Base-by-base conservation (phyloP, 2,113 vertebrate genomes). In the Calyptommatus sinebrachiatus region DNA sequence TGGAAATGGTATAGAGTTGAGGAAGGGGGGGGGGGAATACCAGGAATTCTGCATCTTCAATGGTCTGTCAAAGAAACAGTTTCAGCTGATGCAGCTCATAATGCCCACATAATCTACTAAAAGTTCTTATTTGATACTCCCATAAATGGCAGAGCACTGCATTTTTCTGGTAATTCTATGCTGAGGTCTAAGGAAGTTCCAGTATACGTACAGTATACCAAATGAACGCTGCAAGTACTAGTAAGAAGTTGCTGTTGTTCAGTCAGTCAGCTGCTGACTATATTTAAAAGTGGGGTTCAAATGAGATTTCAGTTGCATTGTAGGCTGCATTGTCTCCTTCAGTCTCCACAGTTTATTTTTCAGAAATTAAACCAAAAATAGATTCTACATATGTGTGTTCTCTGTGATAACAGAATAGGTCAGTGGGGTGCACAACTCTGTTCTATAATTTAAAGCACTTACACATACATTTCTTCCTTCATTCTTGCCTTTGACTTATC, bases 401-500 rank as follows among this genome's bases (percentile, higher is more conserved):
- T 26, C 48, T 76, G 77, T 77, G 35, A 62, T 60, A 31, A 41
- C 20, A 63, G 31, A 76, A 87, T 67, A 69, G n/a, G 48, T 79
- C 85, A 88, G 62, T n/a, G 73, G 80, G 70, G 41, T 77, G 48
- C 60, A 88, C 72, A 84, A 74, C 2, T 7, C 1, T 73, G 7
- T 72, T 88, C 73, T 77, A 48, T 74, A 86, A 83, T 83, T 82
- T 62, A 74, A 53, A 71, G 79, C 73, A 60, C 14, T 29, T 26
- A 24, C 0, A 82, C 0, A 0, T n/a, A 45, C 21, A 70, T 79
- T 82, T 80, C 11, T 75, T 4, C 68, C 84, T 66, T 74, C 60
- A 79, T 73, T 86, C 73, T 46, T 1, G 0, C 21, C 14, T 70
- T 73, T 7, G 71, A 1, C 41, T 4, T 18, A 75, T 76, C 84